phyloP scores from a whole-genome alignment of 2,797 vertebrate genomes.

The Mormyrops attenuatus region DNA sequence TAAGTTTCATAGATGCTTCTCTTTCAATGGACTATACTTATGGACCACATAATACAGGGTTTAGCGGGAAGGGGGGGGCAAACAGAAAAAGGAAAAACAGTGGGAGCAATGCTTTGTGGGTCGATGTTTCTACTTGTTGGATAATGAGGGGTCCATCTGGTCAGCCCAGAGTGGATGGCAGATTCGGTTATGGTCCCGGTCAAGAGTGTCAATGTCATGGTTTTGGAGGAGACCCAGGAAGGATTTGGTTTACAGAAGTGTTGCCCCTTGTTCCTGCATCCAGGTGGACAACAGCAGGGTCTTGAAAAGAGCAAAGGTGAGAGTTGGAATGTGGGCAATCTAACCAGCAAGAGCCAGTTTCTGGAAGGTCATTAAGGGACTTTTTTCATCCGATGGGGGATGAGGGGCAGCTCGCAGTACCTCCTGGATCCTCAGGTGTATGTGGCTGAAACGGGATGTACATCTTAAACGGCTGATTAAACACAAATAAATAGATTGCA shows the following conservation, averaged over 20 bases:
- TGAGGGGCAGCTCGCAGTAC: background rate
- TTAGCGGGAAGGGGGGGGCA: background rate
- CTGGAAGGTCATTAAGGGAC: constrained; percentile 12
- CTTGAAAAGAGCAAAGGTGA: background rate
- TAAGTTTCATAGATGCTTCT: constrained; percentile 18
- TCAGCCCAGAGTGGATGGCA: constrained; percentile 35
- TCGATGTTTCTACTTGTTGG: background rate
- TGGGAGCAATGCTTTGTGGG: background rate
- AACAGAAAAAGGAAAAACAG: background rate
- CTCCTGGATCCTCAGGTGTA: background rate
- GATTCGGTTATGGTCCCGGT: background rate
- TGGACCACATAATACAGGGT: background rate
- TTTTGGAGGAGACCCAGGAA: background rate
- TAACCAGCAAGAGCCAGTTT: background rate
- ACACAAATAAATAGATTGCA: background rate
- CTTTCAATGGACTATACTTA: constrained; percentile 8
- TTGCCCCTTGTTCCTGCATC: background rate
- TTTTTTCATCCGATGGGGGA: background rate
- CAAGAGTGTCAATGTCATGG: background rate
- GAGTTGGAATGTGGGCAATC: background rate
- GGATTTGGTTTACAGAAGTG: background rate
- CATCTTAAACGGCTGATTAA: background rate
- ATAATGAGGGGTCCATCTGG: constrained; percentile 39
- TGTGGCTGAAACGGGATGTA: background rate
- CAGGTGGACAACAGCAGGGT: background rate